A percentile compares a stretch with the other conserved stretches of the same genome.
phyloP scores from a whole-genome alignment of 2,113 vertebrate genomes.

The Hypocryptadius cinnamomeus region DNA sequence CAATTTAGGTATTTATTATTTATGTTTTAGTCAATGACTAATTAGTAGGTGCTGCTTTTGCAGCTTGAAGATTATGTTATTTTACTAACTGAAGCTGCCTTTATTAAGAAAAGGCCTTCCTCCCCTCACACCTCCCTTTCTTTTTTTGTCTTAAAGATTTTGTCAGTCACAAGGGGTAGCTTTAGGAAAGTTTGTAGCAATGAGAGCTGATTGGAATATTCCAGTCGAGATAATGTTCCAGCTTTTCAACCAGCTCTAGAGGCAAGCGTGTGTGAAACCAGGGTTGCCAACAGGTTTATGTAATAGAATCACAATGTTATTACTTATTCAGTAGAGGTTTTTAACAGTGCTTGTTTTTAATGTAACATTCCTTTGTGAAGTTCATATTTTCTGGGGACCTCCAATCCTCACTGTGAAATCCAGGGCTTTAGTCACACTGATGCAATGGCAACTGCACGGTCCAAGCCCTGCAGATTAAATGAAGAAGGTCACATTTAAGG shows the following conservation, averaged over 20 bases:
- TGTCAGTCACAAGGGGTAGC: background rate
- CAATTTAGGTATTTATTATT: slow-evolving; percentile 91
- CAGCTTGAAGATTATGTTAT: slow-evolving; percentile 88
- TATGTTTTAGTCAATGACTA: slow-evolving; percentile 99
- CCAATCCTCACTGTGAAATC: slow-evolving; percentile 1
- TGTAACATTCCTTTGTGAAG: slow-evolving; percentile 1
- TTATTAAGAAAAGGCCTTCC: slow-evolving; percentile 89
- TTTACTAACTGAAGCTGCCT: slow-evolving; percentile 92
- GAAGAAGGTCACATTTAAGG: background rate
- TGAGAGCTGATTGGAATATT: slow-evolving; percentile 1
- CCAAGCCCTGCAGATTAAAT: background rate
- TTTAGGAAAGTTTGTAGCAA: background rate
- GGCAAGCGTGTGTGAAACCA: background rate
- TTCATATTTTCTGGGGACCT: background rate
- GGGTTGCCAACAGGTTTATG: background rate
- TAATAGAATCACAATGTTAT: background rate
- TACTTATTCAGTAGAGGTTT: background rate
- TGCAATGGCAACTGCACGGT: background rate
- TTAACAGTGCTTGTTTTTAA: background rate
- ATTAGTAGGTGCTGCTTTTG: slow-evolving; percentile 94
- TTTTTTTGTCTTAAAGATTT: slow-evolving; percentile 27
- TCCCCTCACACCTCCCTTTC: background rate
- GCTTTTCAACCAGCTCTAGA: background rate
- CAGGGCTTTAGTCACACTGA: background rate
- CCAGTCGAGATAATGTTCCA: background rate